phyloP scores from a whole-genome alignment of 2,797 vertebrate genomes.

The Nyctibius grandis region DNA sequence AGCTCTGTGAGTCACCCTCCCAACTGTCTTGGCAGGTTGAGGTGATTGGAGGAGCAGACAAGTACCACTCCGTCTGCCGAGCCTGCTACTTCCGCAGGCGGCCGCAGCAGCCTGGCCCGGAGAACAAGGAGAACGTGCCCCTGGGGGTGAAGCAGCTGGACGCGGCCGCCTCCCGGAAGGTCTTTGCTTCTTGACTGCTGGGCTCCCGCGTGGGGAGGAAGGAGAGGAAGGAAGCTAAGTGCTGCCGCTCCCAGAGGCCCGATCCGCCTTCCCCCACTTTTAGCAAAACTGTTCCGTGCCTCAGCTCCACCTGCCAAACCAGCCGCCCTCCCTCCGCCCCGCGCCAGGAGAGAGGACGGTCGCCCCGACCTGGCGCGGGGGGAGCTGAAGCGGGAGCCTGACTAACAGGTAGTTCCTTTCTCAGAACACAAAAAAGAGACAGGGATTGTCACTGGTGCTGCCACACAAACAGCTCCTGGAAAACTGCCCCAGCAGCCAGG shows the following conservation, averaged over 20 bases:
- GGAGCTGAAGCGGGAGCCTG: not conserved
- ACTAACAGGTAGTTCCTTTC: not conserved
- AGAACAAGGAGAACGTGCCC: slow-evolving; percentile 83
- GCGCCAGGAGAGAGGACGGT: not conserved
- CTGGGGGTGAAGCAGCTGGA: slow-evolving; percentile 50
- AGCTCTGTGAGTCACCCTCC: not conserved
- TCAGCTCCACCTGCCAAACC: not conserved
- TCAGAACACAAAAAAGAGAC: not conserved
- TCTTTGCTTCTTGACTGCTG: slow-evolving; percentile 66
- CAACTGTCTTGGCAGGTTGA: slow-evolving; percentile 80
- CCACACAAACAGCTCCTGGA: not conserved
- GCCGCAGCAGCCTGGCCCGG: not conserved
- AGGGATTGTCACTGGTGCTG: not conserved
- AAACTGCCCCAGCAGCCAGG: fast-evolving
- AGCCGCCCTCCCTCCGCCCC: not conserved
- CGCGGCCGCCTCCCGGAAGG: slow-evolving; percentile 62
- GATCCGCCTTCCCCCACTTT: not conserved
- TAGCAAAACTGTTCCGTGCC: not conserved
- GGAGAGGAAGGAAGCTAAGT: not conserved
- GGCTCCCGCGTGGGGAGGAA: fast-evolving
- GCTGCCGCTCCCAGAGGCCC: fast-evolving
- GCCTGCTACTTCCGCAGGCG: slow-evolving; percentile 80
- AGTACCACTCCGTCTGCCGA: slow-evolving; percentile 91
- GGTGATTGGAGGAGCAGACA: slow-evolving; percentile 94
- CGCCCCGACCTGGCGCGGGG: not conserved